Conservation (phyloP, 1,140 invertebrate genomes). For the Drosophila nigrodunni region DNA sequence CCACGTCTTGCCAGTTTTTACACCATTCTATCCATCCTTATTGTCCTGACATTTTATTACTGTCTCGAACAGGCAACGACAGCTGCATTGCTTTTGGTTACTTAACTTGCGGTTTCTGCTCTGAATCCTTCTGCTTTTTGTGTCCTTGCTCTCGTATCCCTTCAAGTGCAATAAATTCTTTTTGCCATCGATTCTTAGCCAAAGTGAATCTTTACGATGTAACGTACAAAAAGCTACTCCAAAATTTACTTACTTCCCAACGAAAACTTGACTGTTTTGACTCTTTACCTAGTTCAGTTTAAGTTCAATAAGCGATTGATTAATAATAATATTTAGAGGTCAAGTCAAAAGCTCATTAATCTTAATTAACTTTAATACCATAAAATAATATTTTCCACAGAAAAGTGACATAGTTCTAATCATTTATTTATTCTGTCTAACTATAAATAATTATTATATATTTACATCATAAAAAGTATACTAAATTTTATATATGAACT, state of each 20-base stretch:
- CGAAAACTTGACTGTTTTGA: neutral
- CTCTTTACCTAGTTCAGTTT: neutral
- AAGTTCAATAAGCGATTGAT: constrained; percentile 32
- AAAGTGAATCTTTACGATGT: constrained; percentile 73
- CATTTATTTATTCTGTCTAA: too few species aligned
- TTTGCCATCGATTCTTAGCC: constrained; percentile 48
- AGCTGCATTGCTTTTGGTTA: constrained; percentile 35
- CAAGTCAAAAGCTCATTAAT: neutral
- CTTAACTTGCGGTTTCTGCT: constrained; percentile 38
- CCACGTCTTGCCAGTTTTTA: neutral
- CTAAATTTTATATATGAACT: neutral
- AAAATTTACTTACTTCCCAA: constrained; percentile 11
- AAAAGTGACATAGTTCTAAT: too few species aligned
- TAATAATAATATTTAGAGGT: constrained; percentile 50
- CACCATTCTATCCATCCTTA: constrained; percentile 25
- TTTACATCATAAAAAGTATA: too few species aligned
- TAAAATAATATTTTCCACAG: too few species aligned
- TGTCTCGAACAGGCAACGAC: constrained; percentile 45
- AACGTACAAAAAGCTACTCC: constrained; percentile 14
- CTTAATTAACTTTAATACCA: too few species aligned
- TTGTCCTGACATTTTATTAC: constrained; percentile 73
- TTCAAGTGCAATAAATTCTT: constrained; percentile 60
- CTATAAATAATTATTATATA: too few species aligned
- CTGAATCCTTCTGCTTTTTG: constrained; percentile 18
- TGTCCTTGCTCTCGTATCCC: constrained; percentile 4